Evolutionary conservation across 2,888 invertebrate genomes (phyloP), one percentile per base, ranked within the genome.

Genomic region (Philhelius pedissequus): DNA sequence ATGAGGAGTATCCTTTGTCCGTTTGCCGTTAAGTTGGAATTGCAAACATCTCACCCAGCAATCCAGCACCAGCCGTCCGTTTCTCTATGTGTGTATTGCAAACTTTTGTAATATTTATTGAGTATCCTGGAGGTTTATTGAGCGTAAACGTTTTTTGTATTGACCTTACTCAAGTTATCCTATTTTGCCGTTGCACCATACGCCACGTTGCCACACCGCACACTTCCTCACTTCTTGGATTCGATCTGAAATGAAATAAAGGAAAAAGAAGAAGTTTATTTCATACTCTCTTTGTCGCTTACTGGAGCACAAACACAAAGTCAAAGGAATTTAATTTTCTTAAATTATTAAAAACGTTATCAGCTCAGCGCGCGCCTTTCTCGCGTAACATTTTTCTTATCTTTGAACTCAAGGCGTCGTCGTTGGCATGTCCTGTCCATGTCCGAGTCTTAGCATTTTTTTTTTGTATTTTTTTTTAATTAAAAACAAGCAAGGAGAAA

Each of bases 271-370:
- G 45, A 74, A 71, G 5, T 68, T 45, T 43, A 70, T 70, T 74
- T 58, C 25, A 70, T 50, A 50, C 52, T 62, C 52, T 62, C 52
- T 62, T 80, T 66, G 69, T 52, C 48, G 66, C 66, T 62, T 66
- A 48, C 50, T 75, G 13, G 25, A 35, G 43, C 43, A 69, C 52
- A 75, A 43, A 50, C 62, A 64, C 60, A 81, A 71, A 83, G 79
- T 84, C 84, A 84, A 84, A 84, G 84, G 71, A 84, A 84, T 84
- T 76, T 84, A 70, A 78, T 83, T 84, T 80, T 80, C 66, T 56
- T 76, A 84, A 80, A 84, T 80, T 84, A 84, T 80, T 84, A 84
- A 84, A 80, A 84, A 84, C 80, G 54, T 75, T 84, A 84, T 80
- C 79, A 80, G 70, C n/a, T n/a, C n/a, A n/a, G n/a, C n/a, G n/a